Percentiles rank a stretch among this genome's conserved stretches.
Evolutionary conservation across 1,140 invertebrate species (phyloP).

Genomic region (Forficula auricularia): DNA sequence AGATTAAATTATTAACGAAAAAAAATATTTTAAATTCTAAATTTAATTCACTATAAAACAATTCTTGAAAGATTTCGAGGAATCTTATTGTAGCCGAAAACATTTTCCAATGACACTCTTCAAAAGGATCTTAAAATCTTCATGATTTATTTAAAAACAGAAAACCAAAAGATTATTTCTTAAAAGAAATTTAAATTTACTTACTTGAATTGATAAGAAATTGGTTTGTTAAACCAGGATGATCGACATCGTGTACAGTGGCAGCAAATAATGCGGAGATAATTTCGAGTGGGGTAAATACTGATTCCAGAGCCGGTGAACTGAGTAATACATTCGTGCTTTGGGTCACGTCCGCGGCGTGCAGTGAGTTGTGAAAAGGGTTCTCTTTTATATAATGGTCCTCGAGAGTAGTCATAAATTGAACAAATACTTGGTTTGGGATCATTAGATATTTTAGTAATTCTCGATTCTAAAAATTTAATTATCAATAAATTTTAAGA

Average conservation of each 20-base stretch:
- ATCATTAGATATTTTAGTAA: slow-evolving; percentile 86
- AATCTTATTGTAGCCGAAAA: no score
- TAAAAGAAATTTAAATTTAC: no score
- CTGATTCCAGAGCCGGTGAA: slow-evolving; percentile 85
- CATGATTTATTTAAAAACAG: no score
- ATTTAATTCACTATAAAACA: no score
- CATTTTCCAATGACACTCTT: no score
- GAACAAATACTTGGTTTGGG: slow-evolving; percentile 79
- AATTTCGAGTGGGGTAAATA: slow-evolving; percentile 84
- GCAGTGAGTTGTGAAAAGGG: slow-evolving; percentile 94
- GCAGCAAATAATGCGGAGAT: slow-evolving; percentile 94
- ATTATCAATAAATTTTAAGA: slow-evolving; percentile 2
- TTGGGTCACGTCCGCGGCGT: slow-evolving; percentile 93
- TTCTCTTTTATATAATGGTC: slow-evolving; percentile 94
- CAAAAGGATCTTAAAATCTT: no score
- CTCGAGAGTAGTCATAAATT: slow-evolving; percentile 92
- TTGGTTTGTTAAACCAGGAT: slow-evolving; percentile 94
- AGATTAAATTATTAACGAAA: no score
- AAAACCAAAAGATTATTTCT: no score
- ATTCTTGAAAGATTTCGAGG: no score
- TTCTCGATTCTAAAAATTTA: slow-evolving; percentile 59
- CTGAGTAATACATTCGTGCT: slow-evolving; percentile 88
- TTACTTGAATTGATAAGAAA: slow-evolving; percentile 88
- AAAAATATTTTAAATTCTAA: no score
- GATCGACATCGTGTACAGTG: slow-evolving; percentile 94